Evolutionary conservation across 53 echinoderm and acorn worm genomes (phyloP), one percentile per base, ranked within the genome.

Genomic region (Mesocentrotus franciscanus): DNA sequence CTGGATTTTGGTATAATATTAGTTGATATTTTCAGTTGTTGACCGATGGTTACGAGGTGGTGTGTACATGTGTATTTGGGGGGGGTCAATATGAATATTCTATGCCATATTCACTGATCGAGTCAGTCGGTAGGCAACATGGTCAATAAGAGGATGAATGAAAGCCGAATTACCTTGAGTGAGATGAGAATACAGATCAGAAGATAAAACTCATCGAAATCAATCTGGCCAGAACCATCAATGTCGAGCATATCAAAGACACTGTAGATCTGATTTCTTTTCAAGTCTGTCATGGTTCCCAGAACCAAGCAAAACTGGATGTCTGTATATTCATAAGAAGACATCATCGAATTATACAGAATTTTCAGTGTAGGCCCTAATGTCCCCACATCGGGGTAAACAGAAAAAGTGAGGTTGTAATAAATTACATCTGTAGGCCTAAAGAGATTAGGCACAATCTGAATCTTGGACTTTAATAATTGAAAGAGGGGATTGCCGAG

Each of bases 161-260:
- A 49, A 26, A 8, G 1, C 16, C n/a, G 0, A 8, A 2, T 93
- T 93, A 98, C 98, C 97, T 99, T 97, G 1, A 99, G 92, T 22
- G 99, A 96, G 34, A 99, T 96, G 2, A 99, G 97, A 20, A 99
- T 98, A 95, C 99, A 99, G 30, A 90, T 95, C 32, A 99, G 94
- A 22, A 99, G 97, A 90, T 99, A 99, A 78, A 98, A 99, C 90
- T 99, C 99, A 32, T 99, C 99, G 92, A 99, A 98, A 92, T 99
- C 99, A 33, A 99, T 99, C 34, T 97, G 93, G 26, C 99, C 99
- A 18, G 99, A 99, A 29, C 99, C 99, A 61, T 99, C 99, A 16
- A 99, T 97, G 56, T 99, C 99, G 64, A 99, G 95, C 99, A 99
- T 99, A 76, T 99, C 99, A 81, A 99, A 99, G 49, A 99, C 99